Evolutionary conservation across 2,113 vertebrate species (phyloP).

Genomic region (Cathartes aura): DNA sequence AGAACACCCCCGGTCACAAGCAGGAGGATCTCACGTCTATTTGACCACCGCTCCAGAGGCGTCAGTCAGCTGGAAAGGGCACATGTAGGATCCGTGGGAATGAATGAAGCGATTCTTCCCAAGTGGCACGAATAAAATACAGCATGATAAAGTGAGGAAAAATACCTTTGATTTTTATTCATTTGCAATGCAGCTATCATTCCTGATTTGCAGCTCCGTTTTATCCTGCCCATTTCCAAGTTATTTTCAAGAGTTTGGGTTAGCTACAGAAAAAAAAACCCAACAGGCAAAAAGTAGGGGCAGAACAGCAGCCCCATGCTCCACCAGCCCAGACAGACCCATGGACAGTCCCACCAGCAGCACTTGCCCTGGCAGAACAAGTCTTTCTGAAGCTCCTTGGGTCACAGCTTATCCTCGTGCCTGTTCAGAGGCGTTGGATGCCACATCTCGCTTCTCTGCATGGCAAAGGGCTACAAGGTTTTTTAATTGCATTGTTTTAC

Average conservation of each 20-base stretch:
- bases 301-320: neutral
- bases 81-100: neutral
- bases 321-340: neutral
- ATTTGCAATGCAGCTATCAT: neutral
- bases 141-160: neutral
- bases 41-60: neutral
- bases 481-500: neutral
- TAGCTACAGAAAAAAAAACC: neutral
- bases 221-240: neutral
- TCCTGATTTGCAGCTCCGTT: neutral
- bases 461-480: neutral
- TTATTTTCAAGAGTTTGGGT: neutral
- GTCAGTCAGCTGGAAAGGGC: neutral
- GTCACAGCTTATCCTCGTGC: neutral
- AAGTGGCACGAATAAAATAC: neutral
- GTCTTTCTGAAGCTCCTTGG: neutral
- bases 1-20: neutral
- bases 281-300: neutral
- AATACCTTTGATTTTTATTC: neutral
- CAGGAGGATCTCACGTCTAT: neutral
- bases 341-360: neutral
- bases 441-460: neutral
- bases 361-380: no score
- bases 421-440: neutral
- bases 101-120: neutral